Percentiles rank a stretch among this genome's conserved stretches.
phyloP scores from a whole-genome alignment of 2,797 vertebrate genomes.

The Sebastes taczanowskii region DNA sequence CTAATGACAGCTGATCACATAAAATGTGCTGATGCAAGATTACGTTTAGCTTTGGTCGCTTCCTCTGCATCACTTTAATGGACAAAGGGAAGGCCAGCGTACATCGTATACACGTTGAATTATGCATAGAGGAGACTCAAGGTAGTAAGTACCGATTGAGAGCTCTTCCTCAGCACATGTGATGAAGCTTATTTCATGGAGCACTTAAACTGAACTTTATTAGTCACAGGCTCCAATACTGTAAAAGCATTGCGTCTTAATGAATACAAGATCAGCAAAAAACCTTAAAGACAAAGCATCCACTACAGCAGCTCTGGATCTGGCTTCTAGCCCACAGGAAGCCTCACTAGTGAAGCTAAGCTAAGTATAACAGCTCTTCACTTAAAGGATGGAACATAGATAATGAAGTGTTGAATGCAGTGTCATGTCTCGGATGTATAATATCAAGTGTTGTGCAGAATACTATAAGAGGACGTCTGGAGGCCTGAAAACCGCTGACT shows the following conservation, averaged over 20 bases:
- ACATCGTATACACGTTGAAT: slow-evolving; percentile 21
- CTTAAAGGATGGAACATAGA: neutral
- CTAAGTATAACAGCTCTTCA: neutral
- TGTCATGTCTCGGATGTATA: slow-evolving; percentile 19
- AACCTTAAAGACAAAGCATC: neutral
- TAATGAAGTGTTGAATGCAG: neutral
- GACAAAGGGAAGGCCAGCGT: neutral
- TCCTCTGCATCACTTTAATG: slow-evolving; percentile 2
- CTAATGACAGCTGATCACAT: neutral
- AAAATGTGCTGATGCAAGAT: neutral
- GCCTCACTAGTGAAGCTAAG: slow-evolving; percentile 8
- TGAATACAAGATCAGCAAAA: slow-evolving; percentile 8
- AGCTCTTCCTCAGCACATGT: neutral
- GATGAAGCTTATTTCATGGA: neutral
- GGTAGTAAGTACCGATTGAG: neutral
- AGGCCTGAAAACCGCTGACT: slow-evolving; percentile 8
- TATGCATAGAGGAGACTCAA: slow-evolving; percentile 39
- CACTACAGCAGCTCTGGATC: neutral
- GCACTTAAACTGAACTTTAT: neutral
- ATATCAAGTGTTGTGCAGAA: slow-evolving; percentile 1
- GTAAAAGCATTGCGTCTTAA: neutral
- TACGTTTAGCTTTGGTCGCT: slow-evolving; percentile 1
- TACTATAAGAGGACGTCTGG: neutral
- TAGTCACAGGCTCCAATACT: neutral
- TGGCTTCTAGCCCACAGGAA: slow-evolving; percentile 6